Evolutionary conservation across 2,113 vertebrate species (phyloP).

Genomic region (Orientallactaga bullata): DNA sequence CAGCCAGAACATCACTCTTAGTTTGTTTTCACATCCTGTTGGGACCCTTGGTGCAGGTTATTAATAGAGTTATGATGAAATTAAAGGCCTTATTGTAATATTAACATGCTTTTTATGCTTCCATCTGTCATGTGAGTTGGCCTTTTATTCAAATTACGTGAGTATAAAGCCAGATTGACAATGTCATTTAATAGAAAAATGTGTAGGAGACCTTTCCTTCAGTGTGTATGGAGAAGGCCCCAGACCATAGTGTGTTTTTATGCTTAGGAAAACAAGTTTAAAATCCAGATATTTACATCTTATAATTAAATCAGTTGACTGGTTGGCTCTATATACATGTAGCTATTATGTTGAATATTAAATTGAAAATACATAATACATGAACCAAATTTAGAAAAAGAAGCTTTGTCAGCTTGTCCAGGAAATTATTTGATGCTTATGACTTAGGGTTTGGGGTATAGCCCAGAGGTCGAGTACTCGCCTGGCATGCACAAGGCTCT

Average conservation of each 20-base stretch:
- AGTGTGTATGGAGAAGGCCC: slow-evolving; percentile 29
- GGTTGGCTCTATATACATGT: neutral
- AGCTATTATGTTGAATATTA: neutral
- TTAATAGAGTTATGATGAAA: neutral
- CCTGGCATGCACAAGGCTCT: neutral
- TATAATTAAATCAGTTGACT: neutral
- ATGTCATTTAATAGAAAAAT: slow-evolving; percentile 2
- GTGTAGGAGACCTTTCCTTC: neutral
- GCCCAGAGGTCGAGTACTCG: neutral
- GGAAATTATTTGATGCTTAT: slow-evolving; percentile 27
- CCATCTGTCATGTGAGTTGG: neutral
- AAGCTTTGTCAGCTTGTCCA: neutral
- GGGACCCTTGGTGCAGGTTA: neutral
- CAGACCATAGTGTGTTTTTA: neutral
- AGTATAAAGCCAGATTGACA: neutral
- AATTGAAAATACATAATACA: neutral
- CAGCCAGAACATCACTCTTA: slow-evolving; percentile 22
- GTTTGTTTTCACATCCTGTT: neutral
- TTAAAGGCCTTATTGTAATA: neutral
- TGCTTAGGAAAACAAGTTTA: neutral
- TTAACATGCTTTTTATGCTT: neutral
- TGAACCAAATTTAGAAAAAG: neutral
- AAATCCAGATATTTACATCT: neutral
- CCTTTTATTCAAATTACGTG: slow-evolving; percentile 17
- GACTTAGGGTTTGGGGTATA: neutral